phyloP scores from a whole-genome alignment of 1,140 invertebrate genomes.

The Xylocopa sonorina region DNA sequence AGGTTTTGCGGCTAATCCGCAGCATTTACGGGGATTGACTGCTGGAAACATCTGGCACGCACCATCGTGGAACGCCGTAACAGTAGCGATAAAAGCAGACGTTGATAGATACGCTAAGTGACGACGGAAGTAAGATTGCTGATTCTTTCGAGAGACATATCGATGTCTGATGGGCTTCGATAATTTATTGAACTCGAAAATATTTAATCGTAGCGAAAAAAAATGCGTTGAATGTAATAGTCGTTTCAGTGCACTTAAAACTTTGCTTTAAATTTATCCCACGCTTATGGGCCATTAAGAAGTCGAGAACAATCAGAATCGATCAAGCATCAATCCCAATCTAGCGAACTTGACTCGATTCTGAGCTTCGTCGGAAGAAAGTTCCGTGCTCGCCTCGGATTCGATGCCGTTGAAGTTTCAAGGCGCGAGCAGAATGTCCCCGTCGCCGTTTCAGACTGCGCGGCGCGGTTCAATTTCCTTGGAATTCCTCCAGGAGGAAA shows the following conservation, averaged over 20 bases:
- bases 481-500: slow-evolving; percentile 19
- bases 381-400: background rate
- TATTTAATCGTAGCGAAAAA: too few relatives aligned
- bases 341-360: too few relatives aligned
- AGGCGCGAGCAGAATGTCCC: slow-evolving; percentile 1
- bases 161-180: background rate
- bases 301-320: background rate
- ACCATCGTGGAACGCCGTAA: background rate
- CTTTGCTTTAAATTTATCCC: background rate
- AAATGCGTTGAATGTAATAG: too few relatives aligned
- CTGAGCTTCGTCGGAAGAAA: background rate
- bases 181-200: background rate
- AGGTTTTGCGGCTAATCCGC: background rate
- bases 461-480: slow-evolving; percentile 19
- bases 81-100: background rate
- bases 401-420: background rate
- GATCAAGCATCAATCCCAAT: background rate
- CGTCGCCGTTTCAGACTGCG: background rate
- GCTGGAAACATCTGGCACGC: background rate
- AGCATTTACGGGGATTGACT: background rate
- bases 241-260: too few relatives aligned
- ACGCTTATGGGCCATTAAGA: background rate
- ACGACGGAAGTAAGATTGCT: background rate
- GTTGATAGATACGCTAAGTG: background rate
- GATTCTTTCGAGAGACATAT: background rate